Percentiles rank a stretch among this genome's conserved stretches.
phyloP scores from a whole-genome alignment of 2,113 vertebrate species.

The Aleadryas rufinucha region DNA sequence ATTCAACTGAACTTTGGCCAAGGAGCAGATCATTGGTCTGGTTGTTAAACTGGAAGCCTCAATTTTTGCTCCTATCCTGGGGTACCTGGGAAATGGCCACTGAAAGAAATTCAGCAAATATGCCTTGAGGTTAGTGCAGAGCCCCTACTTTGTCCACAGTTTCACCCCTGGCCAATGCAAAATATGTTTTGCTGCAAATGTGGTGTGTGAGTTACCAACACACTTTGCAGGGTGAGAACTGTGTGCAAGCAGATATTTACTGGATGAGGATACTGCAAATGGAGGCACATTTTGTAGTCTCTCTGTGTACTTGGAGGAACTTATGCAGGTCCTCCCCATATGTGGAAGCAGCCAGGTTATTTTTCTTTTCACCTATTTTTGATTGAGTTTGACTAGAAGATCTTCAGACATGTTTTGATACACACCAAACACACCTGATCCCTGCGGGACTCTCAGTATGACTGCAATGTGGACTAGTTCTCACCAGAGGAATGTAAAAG shows the following conservation, averaged over 20 bases:
- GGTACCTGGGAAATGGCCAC: neutral
- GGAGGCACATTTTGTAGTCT: neutral
- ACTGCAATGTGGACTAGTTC: neutral
- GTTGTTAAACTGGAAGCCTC: neutral
- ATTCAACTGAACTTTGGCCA: neutral
- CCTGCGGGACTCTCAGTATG: neutral
- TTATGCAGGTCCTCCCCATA: neutral
- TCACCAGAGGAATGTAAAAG: neutral
- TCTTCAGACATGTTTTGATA: neutral
- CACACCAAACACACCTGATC: neutral
- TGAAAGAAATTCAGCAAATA: neutral
- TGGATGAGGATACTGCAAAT: neutral
- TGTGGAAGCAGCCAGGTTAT: neutral
- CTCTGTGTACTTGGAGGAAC: neutral
- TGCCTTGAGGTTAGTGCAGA: neutral
- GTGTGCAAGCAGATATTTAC: neutral
- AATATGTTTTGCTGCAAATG: neutral
- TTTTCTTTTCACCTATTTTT: neutral
- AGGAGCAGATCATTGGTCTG: neutral
- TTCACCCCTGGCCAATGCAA: neutral
- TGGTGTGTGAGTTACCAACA: fast-evolving
- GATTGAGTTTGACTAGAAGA: neutral
- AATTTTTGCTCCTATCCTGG: neutral
- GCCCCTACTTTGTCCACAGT: neutral
- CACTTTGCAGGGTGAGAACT: neutral